These are phyloP conservation scores for Holacanthus passer DNA, from an alignment of 2,113 vertebrate genomes.

Conservation along the genomic window DNA sequence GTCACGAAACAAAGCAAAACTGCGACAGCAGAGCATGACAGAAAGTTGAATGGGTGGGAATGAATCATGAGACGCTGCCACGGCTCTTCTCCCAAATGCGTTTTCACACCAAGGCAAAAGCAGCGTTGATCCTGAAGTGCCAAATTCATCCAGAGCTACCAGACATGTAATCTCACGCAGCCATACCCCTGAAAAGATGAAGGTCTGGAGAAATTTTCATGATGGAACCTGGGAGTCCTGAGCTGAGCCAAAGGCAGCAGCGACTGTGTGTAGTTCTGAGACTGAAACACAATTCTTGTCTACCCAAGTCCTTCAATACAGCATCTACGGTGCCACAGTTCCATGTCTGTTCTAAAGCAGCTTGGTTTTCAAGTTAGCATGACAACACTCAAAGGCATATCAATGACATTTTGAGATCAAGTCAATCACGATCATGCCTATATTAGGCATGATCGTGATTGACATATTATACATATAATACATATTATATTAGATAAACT, in stretches of 20 bases:
- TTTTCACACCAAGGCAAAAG: conserved; percentile 21
- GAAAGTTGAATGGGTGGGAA: background rate
- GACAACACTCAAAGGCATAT: background rate
- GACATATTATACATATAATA: no score
- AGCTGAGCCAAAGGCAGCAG: conserved; percentile 6
- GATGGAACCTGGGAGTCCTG: conserved; percentile 12
- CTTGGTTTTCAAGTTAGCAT: background rate
- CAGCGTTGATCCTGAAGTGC: background rate
- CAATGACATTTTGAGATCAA: background rate
- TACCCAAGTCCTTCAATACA: background rate
- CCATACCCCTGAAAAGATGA: conserved; percentile 6
- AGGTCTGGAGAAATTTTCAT: background rate
- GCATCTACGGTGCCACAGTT: background rate
- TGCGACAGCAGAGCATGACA: conserved; percentile 6
- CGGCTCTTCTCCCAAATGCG: background rate
- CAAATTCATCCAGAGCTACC: conserved; percentile 17
- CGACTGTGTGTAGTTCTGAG: background rate
- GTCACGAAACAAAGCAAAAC: conserved; percentile 18
- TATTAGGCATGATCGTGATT: no score
- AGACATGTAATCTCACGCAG: conserved; percentile 32
- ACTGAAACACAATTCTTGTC: background rate
- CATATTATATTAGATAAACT: no score
- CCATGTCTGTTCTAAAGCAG: background rate
- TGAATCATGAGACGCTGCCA: conserved; percentile 21
- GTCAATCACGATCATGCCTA: no score